These are phyloP conservation scores for Phaethornis superciliosus DNA, from an alignment of 2,113 vertebrate species.

Conservation along the genomic window DNA sequence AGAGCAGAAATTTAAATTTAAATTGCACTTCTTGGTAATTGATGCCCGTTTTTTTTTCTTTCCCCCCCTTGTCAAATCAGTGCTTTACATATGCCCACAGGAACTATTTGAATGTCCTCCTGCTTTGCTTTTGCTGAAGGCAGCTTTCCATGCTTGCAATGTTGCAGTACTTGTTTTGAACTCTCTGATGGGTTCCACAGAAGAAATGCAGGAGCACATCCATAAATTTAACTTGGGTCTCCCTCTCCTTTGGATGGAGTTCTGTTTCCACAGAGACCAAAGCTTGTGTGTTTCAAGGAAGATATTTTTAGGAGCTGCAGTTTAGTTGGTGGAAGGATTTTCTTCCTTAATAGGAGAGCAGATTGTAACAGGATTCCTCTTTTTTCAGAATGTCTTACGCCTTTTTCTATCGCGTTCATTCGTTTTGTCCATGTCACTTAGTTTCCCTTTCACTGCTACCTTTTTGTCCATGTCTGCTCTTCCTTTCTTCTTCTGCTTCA, in stretches of 20 bases:
- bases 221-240: background rate
- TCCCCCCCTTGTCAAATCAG: background rate
- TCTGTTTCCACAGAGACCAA: conserved; percentile 58
- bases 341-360: conserved; percentile 49
- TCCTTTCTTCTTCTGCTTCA: background rate
- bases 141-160: background rate
- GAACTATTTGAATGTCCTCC: background rate
- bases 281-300: background rate
- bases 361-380: background rate
- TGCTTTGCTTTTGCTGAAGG: background rate
- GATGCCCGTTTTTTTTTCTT: background rate
- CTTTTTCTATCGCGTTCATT: background rate
- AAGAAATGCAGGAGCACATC: background rate
- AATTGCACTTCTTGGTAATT: background rate
- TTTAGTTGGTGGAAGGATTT: conserved; percentile 33
- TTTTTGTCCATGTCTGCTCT: background rate
- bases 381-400: background rate
- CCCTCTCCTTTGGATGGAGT: background rate
- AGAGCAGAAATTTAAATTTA: background rate
- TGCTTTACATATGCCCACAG: background rate
- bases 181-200: background rate
- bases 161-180: background rate
- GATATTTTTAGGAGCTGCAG: conserved; percentile 61
- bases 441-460: background rate
- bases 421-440: background rate